These are phyloP conservation scores for Dysmachus trigonus DNA, from an alignment of 2,888 invertebrate species.

Conservation along the genomic window DNA sequence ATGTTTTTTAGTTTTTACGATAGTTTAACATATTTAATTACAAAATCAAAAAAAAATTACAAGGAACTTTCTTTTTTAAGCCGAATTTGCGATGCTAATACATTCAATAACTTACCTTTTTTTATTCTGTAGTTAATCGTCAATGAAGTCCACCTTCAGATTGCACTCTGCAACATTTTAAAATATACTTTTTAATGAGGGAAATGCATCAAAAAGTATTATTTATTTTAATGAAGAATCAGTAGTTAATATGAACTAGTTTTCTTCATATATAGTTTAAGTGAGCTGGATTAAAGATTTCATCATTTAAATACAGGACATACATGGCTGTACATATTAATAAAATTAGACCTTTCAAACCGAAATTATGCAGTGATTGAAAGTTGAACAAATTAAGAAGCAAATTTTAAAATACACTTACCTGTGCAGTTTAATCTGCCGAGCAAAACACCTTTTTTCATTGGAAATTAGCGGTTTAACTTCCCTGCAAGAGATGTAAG, in stretches of 20 bases:
- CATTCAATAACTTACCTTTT: too few species aligned
- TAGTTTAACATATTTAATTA: too few species aligned
- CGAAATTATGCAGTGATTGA: too few species aligned
- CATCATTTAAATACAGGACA: not conserved
- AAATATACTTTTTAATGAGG: not conserved
- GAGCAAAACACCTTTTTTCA: not conserved
- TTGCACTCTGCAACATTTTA: not conserved
- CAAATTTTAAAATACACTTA: not conserved
- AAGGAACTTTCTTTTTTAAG: too few species aligned
- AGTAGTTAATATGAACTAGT: not conserved
- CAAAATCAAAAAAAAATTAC: too few species aligned
- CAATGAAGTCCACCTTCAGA: not conserved
- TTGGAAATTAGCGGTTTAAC: not conserved
- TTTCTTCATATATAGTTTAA: conserved; percentile 56
- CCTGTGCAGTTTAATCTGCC: not conserved
- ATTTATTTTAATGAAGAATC: not conserved
- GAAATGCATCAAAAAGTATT: not conserved
- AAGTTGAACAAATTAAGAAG: too few species aligned
- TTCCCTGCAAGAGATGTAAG: not conserved
- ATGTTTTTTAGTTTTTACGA: too few species aligned
- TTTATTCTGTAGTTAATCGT: too few species aligned
- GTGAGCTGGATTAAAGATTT: conserved; percentile 55
- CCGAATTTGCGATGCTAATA: too few species aligned
- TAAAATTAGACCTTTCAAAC: not conserved
- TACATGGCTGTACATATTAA: not conserved